Base-by-base conservation (phyloP, 1,140 invertebrate genomes). In the Drosophila sp. region DNA sequence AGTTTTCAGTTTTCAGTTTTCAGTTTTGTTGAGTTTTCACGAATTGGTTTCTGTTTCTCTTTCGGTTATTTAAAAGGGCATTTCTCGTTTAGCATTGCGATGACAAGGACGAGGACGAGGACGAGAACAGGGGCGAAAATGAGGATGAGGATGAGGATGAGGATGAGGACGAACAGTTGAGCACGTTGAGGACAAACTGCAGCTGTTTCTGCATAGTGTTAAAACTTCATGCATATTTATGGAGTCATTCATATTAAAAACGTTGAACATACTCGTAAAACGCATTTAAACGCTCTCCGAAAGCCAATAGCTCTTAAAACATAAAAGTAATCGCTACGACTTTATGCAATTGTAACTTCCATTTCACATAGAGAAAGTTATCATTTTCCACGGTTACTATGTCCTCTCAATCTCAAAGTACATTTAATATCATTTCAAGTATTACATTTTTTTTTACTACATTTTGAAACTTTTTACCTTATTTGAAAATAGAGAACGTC, bases 161-260 rank as follows among this genome's bases (percentile, higher is more conserved):
- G n/a, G 18, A 56, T 4, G 73, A 14, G 48, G 43, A 14, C 41
- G 46, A 18, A 6, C 11, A 4, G 14, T 7, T 46, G 38, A 40
- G 41, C 21, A 36, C 13, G 29, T 18, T 4, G 29, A 34, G 53
- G 43, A 32, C 27, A 18, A 57, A 21, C 45, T 81, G 64, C 78
- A 86, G 63, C 82, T 87, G 82, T 87, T 87, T 80, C 70, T 78
- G 83, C 69, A 83, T 80, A 89, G 83, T 89, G 83, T 89, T 89
- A 89, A 89, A 89, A 83, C 79, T 89, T 89, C 83, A 89, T 89
- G 83, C 83, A 89, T 89, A 89, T 89, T 89, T 89, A 89, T 89
- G 83, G 83, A 80, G 70, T 89, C 83, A 89, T 89, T 89, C 83
- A 89, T 89, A 89, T 89, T 89, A 89, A 89, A 87, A 73, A 59